Base-by-base conservation (phyloP, 2,113 vertebrate genomes). In the Probosciger aterrimus region DNA sequence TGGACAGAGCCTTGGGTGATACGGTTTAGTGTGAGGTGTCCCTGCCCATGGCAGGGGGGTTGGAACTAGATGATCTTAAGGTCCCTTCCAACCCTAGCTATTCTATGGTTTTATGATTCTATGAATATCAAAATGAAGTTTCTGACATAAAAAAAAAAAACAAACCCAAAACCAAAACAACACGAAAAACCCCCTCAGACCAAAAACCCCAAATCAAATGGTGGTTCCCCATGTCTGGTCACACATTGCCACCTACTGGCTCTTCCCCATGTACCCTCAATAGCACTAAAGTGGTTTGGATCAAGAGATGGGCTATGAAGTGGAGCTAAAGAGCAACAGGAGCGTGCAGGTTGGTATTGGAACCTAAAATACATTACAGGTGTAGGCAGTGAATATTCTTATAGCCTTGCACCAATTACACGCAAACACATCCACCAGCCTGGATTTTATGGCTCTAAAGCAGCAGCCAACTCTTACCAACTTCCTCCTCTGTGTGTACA, bases 221-320 rank as follows among this genome's bases (percentile, higher is more conserved):
- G 6, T 7, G 27, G 2, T 8, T 76, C 24, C 69, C 39, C 6
- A 20, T 82, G 57, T 19, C 70, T 18, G 82, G 82, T 94, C 75
- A 50, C 44, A 95, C 82, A 94, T 17, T 93, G 96, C 96, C 96
- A 92, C 59, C 96, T 96, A 65, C 79, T 18, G 96, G 86, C 79
- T 53, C 18, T 63, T 3, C 4, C 4, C 68, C 46, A 37, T 5
- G 27, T 3, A 31, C 44, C 89, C 39, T 13, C 35, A 41, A 24
- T 20, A 44, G 41, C 0, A 3, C 64, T 18, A 2, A 63, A 20
- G 18, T n/a, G 35, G 7, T 8, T 47, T 30, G 77, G 15, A 50
- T 27, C 16, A 43, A 35, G 59, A 52, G 47, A 24, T 4, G 0
- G 68, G 13, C 39, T n/a, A 74, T 3, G 35, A 55, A 46, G 67